Conservation (phyloP, 2,113 vertebrate genomes). For the Microcebus ravelobensis region DNA sequence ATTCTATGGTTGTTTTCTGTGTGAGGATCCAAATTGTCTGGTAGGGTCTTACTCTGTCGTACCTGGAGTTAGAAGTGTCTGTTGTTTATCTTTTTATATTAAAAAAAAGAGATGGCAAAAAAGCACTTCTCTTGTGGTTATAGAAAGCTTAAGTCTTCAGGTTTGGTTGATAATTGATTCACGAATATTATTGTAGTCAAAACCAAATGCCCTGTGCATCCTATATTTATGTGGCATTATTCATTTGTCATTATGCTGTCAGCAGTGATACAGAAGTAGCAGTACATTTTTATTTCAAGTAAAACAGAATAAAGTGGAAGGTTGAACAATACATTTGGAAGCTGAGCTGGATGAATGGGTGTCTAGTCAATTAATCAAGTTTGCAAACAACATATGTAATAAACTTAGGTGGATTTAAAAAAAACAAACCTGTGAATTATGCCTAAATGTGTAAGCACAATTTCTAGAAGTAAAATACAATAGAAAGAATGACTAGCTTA, state of each 20-base stretch:
- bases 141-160: neutral
- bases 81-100: conserved; percentile 41
- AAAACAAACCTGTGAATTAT: neutral
- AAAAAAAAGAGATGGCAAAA: neutral
- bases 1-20: neutral
- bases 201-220: neutral
- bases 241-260: neutral
- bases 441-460: neutral
- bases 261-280: neutral
- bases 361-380: neutral
- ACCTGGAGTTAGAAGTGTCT: neutral
- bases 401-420: neutral
- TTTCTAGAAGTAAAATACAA: neutral
- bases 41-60: neutral
- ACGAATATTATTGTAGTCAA: neutral
- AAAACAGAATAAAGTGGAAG: neutral
- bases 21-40: neutral
- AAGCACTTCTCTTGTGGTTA: neutral
- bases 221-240: neutral
- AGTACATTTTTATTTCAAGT: conserved; percentile 6
- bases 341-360: neutral
- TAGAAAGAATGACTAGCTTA: neutral
- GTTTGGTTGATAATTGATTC: neutral
- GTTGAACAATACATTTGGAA: neutral
- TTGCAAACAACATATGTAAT: neutral